Conservation (phyloP, 2,888 invertebrate genomes). For the Flabesymbios commensalis region DNA sequence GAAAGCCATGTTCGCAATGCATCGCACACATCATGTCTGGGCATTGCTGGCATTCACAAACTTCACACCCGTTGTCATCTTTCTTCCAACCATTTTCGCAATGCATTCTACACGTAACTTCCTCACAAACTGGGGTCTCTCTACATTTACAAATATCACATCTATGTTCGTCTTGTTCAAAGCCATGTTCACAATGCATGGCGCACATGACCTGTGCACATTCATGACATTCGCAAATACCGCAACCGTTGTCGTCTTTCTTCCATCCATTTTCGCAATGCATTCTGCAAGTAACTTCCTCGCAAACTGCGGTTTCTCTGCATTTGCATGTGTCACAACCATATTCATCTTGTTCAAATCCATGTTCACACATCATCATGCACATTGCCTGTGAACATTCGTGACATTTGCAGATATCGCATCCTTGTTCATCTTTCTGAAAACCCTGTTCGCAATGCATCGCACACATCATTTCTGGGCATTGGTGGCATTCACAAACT, state of each 20-base stretch:
- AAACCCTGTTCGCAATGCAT: constrained; percentile 14
- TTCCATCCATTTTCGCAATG: constrained; percentile 4
- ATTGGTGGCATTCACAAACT: constrained; percentile 6
- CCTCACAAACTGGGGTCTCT: background rate
- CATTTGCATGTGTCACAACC: constrained; percentile 14
- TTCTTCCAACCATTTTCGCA: constrained; percentile 18
- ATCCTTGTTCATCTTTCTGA: constrained; percentile 3
- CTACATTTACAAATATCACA: constrained; percentile 20
- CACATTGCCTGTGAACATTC: constrained; percentile 8
- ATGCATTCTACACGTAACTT: constrained; percentile 3
- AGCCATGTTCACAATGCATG: constrained; percentile 9
- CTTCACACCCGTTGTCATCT: constrained; percentile 13
- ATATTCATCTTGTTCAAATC: constrained; percentile 7
- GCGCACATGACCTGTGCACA: background rate
- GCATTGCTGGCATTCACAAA: constrained; percentile 3
- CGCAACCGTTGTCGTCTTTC: constrained; percentile 13
- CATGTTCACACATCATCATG: constrained; percentile 9
- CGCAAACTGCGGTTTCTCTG: background rate
- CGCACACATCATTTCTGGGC: background rate
- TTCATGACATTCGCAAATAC: constrained; percentile 1
- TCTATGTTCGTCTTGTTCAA: constrained; percentile 11
- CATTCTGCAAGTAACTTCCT: constrained; percentile 8
- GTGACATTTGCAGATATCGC: background rate
- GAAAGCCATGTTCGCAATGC: constrained; percentile 19
- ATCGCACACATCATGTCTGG: background rate